Percentiles rank a stretch among this genome's conserved stretches.
Conservation (phyloP, 2,888 invertebrate genomes). For the Heliconius cydno region DNA sequence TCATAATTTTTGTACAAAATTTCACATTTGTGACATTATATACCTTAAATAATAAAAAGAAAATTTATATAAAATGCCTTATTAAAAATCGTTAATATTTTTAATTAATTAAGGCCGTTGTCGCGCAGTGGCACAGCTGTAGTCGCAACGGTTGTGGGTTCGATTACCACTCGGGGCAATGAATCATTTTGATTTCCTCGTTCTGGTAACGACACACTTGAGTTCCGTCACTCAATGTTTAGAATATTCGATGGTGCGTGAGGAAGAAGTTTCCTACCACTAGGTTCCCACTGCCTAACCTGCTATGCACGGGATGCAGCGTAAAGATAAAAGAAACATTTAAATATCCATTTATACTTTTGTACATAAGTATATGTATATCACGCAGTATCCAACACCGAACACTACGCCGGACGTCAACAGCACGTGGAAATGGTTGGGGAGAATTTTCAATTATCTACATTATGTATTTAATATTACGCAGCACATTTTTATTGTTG, state of each 20-base stretch:
- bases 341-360: not conserved
- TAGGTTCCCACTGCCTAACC: not conserved
- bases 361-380: slow-evolving; percentile 54
- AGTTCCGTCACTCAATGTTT: not conserved
- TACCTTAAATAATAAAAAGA: not conserved
- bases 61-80: not conserved
- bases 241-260: not conserved
- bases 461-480: not conserved
- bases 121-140: not conserved
- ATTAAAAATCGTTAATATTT: not conserved
- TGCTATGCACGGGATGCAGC: not conserved
- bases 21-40: not conserved
- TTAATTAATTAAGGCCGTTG: not conserved
- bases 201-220: not conserved
- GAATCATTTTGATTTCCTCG: not conserved
- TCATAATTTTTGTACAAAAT: not conserved
- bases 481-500: slow-evolving; percentile 32
- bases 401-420: slow-evolving; percentile 94
- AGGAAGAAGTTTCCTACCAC: not conserved
- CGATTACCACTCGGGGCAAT: not conserved
- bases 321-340: not conserved
- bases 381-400: slow-evolving; percentile 92
- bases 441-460: slow-evolving; percentile 84
- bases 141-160: not conserved
- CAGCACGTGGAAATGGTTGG: slow-evolving; percentile 93